Conservation (phyloP, 2,797 vertebrate genomes). For the Lophius americanus region DNA sequence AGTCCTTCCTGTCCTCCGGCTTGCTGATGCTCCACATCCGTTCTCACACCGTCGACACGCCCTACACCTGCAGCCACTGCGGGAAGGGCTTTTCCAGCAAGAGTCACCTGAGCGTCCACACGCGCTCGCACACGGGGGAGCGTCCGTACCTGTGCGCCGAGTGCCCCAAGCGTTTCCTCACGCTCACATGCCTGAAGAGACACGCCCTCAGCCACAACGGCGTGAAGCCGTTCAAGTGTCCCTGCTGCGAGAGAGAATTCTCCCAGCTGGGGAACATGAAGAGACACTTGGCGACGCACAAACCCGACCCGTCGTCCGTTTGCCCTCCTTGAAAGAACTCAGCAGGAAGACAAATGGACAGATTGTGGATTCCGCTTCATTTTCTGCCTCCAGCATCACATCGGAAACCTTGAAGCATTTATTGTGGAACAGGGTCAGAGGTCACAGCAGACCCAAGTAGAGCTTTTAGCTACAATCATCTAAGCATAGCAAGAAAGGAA, state of each 20-base stretch:
- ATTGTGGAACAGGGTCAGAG: too few species aligned
- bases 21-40: constrained; percentile 71
- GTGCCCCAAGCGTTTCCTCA: constrained; percentile 72
- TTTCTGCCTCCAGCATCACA: neutral
- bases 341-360: too few species aligned
- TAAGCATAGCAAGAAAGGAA: too few species aligned
- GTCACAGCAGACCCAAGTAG: too few species aligned
- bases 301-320: constrained; percentile 18
- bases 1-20: constrained; percentile 68
- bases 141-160: constrained; percentile 64
- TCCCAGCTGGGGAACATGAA: constrained; percentile 74
- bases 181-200: constrained; percentile 68
- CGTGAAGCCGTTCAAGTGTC: constrained; percentile 69
- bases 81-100: constrained; percentile 73
- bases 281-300: constrained; percentile 69
- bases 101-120: constrained; percentile 67
- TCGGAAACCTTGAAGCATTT: neutral
- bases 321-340: too few species aligned
- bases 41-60: constrained; percentile 71
- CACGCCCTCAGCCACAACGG: constrained; percentile 73
- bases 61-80: constrained; percentile 70
- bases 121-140: constrained; percentile 72
- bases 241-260: constrained; percentile 63
- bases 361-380: too few species aligned
- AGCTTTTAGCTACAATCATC: too few species aligned